Evolutionary conservation across 2,113 vertebrate genomes (phyloP).

Genomic region (Aptenodytes patagonicus): DNA sequence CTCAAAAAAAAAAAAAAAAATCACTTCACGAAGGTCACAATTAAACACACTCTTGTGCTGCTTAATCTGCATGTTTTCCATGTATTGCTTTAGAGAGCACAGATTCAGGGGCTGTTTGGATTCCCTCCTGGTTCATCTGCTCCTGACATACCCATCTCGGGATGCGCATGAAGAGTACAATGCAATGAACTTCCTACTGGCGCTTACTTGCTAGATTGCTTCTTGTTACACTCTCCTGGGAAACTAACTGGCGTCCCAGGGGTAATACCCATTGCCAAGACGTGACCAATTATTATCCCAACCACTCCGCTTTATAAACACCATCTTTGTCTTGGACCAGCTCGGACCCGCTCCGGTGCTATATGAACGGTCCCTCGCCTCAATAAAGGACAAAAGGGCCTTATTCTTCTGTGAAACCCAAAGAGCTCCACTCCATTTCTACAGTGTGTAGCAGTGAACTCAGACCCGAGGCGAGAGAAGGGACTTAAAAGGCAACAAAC

Average conservation of each 20-base stretch:
- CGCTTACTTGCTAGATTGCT: not conserved
- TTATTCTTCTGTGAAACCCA: not conserved
- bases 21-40: not conserved
- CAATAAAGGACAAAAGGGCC: not conserved
- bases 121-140: not conserved
- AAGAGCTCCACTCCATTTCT: not conserved
- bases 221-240: not conserved
- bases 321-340: not conserved
- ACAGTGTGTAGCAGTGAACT: not conserved
- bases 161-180: not conserved
- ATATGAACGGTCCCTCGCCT: accelerated
- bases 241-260: not conserved
- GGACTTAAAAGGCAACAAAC: not conserved
- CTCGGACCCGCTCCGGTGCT: not conserved
- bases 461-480: not conserved
- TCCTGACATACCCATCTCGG: accelerated
- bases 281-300: not conserved
- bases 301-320: not conserved
- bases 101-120: not conserved
- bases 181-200: not conserved
- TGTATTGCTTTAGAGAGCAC: not conserved
- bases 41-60: not conserved
- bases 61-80: not conserved
- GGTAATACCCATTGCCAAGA: not conserved
- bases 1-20: not conserved